A percentile compares a stretch with the other conserved stretches of the same genome.
Evolutionary conservation across 2,888 invertebrate species (phyloP).

Genomic region (Empis stercorea): DNA sequence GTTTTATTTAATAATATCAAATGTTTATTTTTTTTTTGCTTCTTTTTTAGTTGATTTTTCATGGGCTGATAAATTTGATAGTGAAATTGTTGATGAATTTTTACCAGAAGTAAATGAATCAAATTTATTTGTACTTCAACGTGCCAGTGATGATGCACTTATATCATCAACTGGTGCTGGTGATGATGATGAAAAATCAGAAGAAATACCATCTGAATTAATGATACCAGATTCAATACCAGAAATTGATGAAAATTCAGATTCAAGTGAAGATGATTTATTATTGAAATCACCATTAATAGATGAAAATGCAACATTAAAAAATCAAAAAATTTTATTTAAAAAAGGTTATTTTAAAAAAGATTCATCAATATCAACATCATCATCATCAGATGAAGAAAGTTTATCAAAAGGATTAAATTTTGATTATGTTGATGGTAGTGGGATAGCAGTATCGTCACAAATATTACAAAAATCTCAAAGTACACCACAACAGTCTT

Average conservation of each 20-base stretch:
- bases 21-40: slow-evolving; percentile 1
- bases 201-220: slow-evolving; percentile 33
- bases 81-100: slow-evolving; percentile 29
- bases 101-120: slow-evolving; percentile 31
- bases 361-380: slow-evolving; percentile 29
- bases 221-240: slow-evolving; percentile 33
- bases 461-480: slow-evolving; percentile 10
- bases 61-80: slow-evolving; percentile 22
- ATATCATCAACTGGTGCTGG: slow-evolving; percentile 20
- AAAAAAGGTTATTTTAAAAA: slow-evolving; percentile 31
- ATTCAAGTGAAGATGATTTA: slow-evolving; percentile 23
- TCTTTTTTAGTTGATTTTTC: slow-evolving; percentile 17
- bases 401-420: slow-evolving; percentile 31
- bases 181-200: slow-evolving; percentile 27
- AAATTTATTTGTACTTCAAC: slow-evolving; percentile 28
- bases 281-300: slow-evolving; percentile 1
- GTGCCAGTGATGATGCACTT: slow-evolving; percentile 30
- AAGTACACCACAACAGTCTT: slow-evolving; percentile 12
- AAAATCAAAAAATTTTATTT: slow-evolving; percentile 21
- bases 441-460: neutral
- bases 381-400: slow-evolving; percentile 33
- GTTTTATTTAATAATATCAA: neutral
- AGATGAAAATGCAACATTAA: neutral
- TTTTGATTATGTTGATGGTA: slow-evolving; percentile 22
- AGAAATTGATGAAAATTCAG: slow-evolving; percentile 33